These are phyloP conservation scores for Perizoma flavofasciatum DNA, from an alignment of 2,888 invertebrate genomes.

Conservation along the genomic window DNA sequence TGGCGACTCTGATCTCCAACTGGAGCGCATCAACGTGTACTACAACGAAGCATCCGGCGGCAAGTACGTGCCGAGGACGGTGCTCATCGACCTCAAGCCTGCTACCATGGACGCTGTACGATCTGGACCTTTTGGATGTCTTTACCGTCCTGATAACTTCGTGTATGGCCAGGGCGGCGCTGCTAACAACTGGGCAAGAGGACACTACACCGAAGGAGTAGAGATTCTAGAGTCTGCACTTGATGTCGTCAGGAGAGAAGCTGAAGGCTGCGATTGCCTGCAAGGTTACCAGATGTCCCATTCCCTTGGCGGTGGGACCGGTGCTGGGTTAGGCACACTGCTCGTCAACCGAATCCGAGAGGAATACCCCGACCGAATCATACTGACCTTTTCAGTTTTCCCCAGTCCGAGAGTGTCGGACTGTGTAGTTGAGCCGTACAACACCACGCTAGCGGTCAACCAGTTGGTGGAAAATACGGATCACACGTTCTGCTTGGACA, in stretches of 20 bases:
- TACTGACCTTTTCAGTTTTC: conserved; percentile 91
- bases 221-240: conserved; percentile 92
- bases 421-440: conserved; percentile 87
- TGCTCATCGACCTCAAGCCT: conserved; percentile 71
- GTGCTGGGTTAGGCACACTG: conserved; percentile 84
- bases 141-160: conserved; percentile 95
- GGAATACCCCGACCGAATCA: conserved; percentile 94
- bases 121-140: conserved; percentile 92
- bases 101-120: conserved; percentile 92
- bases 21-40: conserved; percentile 90
- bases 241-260: conserved; percentile 92
- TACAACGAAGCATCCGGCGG: conserved; percentile 87
- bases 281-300: conserved; percentile 94
- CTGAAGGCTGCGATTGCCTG: conserved; percentile 95
- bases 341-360: conserved; percentile 93
- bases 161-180: conserved; percentile 87
- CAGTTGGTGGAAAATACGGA: conserved; percentile 91
- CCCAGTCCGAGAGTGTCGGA: conserved; percentile 92
- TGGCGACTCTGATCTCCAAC: conserved; percentile 88
- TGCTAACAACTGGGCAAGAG: conserved; percentile 80
- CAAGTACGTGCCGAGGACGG: conserved; percentile 75
- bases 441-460: conserved; percentile 92
- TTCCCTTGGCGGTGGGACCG: conserved; percentile 85
- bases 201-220: conserved; percentile 97
- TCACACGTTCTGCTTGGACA: conserved; percentile 88